phyloP scores from a whole-genome alignment of 2,888 invertebrate genomes.

The Pollenia angustigena region DNA sequence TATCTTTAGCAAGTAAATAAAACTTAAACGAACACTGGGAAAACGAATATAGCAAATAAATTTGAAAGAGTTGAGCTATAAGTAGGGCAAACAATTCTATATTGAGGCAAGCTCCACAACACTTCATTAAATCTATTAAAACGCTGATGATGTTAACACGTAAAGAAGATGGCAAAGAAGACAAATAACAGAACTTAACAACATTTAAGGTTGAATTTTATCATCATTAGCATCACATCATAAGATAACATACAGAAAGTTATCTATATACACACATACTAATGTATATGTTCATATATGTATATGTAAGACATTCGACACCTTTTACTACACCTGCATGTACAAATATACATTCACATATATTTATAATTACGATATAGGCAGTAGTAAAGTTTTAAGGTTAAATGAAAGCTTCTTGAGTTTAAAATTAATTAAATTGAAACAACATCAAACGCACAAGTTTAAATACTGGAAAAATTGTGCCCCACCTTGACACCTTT shows the following conservation, averaged over 20 bases:
- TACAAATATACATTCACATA: background rate
- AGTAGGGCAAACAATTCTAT: background rate
- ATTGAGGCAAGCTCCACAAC: slow-evolving; percentile 30
- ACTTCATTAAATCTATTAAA: slow-evolving; percentile 53
- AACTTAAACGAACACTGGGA: background rate
- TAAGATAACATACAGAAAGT: background rate
- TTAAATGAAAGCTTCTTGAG: background rate
- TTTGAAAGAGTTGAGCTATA: slow-evolving; percentile 11
- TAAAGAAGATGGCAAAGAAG: background rate
- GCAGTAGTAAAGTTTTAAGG: background rate
- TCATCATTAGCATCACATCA: slow-evolving; percentile 32
- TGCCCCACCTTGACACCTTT: background rate
- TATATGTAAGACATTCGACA: slow-evolving; percentile 12
- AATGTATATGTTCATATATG: background rate
- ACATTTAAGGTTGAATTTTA: slow-evolving; percentile 33
- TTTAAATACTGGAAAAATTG: slow-evolving; percentile 4
- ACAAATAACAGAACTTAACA: slow-evolving; percentile 22
- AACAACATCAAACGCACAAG: slow-evolving; percentile 13
- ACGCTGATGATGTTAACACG: background rate
- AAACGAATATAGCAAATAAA: background rate
- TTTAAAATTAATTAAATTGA: slow-evolving; percentile 8
- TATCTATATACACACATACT: background rate
- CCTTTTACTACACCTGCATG: background rate
- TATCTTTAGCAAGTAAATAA: too few relatives aligned
- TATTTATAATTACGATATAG: background rate